phyloP scores from a whole-genome alignment of 2,113 vertebrate species.

The Crocuta crocuta region DNA sequence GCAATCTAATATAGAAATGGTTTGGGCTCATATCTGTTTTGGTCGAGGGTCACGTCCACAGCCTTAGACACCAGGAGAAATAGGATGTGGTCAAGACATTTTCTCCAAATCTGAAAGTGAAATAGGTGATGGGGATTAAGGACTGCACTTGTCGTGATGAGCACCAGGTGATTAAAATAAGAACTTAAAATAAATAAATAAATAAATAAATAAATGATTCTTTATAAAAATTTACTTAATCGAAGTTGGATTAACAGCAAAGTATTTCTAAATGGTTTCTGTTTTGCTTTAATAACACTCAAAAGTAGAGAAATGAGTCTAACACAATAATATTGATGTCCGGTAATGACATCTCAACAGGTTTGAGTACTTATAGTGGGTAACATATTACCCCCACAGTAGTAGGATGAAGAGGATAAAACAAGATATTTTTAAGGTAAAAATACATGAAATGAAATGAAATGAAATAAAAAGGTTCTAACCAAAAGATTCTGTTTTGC shows the following conservation, averaged over 20 bases:
- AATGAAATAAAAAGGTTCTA: neutral
- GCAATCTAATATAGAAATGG: neutral
- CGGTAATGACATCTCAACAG: too few relatives aligned
- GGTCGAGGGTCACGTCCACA: neutral
- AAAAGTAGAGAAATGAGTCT: neutral
- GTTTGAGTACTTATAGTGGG: too few relatives aligned
- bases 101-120: neutral
- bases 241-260: neutral
- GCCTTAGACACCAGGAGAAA: neutral
- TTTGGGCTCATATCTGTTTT: neutral
- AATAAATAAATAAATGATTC: neutral
- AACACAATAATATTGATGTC: neutral
- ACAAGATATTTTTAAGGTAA: neutral
- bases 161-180: neutral
- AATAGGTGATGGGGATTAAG: neutral
- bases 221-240: neutral
- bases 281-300: neutral
- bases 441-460: neutral
- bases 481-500: conserved; percentile 1
- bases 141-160: neutral
- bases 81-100: neutral
- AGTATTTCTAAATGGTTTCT: neutral
- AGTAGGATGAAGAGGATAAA: too few relatives aligned
- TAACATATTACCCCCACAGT: too few relatives aligned
- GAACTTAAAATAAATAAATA: neutral